These are phyloP conservation scores for Horisme vitalbata DNA, from an alignment of 2,888 invertebrate species.

Conservation along the genomic window DNA sequence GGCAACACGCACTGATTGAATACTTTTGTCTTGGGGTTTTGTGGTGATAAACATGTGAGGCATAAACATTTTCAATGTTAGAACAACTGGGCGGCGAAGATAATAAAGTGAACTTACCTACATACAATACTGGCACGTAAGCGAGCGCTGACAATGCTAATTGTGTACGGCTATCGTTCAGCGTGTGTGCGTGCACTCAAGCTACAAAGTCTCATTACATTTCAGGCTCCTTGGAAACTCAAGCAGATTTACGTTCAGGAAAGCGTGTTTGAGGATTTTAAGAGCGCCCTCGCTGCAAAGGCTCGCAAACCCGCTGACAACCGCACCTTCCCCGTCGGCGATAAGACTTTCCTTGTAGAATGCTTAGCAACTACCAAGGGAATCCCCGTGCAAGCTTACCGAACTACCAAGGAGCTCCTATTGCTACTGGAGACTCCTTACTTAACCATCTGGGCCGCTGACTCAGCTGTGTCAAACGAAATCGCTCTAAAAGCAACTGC, in stretches of 20 bases:
- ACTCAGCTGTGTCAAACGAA: slow-evolving; percentile 52
- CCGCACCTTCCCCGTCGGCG: not conserved
- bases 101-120: no score
- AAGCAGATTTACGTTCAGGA: slow-evolving; percentile 55
- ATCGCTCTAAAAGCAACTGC: slow-evolving; percentile 38
- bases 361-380: not conserved
- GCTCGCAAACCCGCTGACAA: not conserved
- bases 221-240: slow-evolving; percentile 53
- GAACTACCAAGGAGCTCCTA: slow-evolving; percentile 57
- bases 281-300: slow-evolving; percentile 32
- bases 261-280: slow-evolving; percentile 46
- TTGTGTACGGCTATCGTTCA: no score
- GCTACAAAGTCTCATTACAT: not conserved
- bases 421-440: slow-evolving; percentile 39
- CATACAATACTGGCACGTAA: no score
- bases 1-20: no score
- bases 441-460: slow-evolving; percentile 55
- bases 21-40: no score
- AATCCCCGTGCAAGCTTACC: slow-evolving; percentile 50
- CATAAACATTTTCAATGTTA: no score
- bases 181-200: no score
- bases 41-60: no score
- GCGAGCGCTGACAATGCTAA: no score
- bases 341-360: not conserved
- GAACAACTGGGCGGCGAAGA: no score